Evolutionary conservation across 1,140 invertebrate genomes (phyloP), one percentile per base, ranked within the genome.

Genomic region (Neelides sp.): DNA sequence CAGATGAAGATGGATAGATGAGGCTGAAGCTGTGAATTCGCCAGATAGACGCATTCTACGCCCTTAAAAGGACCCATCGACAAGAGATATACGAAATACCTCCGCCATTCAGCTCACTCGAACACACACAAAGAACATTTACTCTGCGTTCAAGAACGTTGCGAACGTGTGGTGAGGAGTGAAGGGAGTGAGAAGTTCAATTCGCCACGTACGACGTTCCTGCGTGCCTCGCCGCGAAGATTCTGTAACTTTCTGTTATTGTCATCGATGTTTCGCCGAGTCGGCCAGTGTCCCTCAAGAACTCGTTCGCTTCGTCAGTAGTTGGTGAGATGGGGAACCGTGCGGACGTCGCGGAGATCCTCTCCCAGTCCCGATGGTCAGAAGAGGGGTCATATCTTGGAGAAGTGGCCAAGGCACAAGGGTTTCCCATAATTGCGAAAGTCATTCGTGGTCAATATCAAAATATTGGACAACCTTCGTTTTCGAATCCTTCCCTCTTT

Each of bases 401-500:
- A 55, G 85, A 90, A 62, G 77, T 85, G 24, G 73, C 76, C 59
- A 86, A 85, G 62, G 42, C 48, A 30, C 42, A 40, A 36, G 75
- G 78, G 39, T 69, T 91, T 43, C 89, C 90, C 7, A 80, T 78
- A 56, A 79, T 93, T 54, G 85, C 83, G 48, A 89, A 88, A 70
- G 85, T 94, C 57, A 81, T 85, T 50, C 90, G 92, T 69, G 89
- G 89, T 47, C 86, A 91, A 64, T 93, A 91, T 71, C 80, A 84
- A 47, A 82, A 82, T 22, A 73, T 93, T 12, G 88, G 88, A 3
- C 83, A 86, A 15, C 84, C 87, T 4, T 85, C 85, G 1, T 67
- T 88, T 17, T 83, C 85, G 15, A 83, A 80, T 53, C 84, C 85
- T 1, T 79, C 82, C 36, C 71, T 89, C 34, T 82, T 88, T 62